Evolutionary conservation across 1,140 invertebrate genomes (phyloP).

Genomic region (Chironomus striatipennis): DNA sequence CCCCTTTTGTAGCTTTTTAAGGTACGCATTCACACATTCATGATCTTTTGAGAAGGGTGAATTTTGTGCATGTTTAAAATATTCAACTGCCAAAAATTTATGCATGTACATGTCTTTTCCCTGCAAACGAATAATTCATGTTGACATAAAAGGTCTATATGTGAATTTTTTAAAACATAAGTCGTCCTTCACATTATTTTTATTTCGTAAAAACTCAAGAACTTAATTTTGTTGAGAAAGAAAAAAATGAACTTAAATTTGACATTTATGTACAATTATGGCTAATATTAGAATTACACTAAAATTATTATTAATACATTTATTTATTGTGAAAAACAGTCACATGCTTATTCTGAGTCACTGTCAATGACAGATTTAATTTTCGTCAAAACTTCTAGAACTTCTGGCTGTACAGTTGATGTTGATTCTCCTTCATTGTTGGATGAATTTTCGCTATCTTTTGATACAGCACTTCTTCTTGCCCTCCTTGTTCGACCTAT

Average conservation of each 20-base stretch:
- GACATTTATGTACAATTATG: background rate
- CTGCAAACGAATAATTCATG: too few species aligned
- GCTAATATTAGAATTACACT: background rate
- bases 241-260: background rate
- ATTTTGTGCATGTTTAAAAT: too few species aligned
- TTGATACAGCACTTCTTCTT: background rate
- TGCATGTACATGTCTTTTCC: too few species aligned
- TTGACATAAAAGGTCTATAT: too few species aligned
- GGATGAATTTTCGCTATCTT: background rate
- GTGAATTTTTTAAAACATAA: too few species aligned
- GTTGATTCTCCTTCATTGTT: background rate
- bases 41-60: too few species aligned
- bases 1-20: too few species aligned
- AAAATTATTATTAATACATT: background rate
- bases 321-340: background rate
- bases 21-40: too few species aligned
- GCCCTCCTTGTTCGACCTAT: background rate
- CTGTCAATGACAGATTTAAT: background rate
- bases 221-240: background rate
- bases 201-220: background rate
- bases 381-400: background rate
- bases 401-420: background rate
- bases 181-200: background rate
- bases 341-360: background rate
- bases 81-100: too few species aligned